These are phyloP conservation scores for Epizoanthus scotinus DNA, from an alignment of 92 coral and sea anemone genomes.

Conservation along the genomic window DNA sequence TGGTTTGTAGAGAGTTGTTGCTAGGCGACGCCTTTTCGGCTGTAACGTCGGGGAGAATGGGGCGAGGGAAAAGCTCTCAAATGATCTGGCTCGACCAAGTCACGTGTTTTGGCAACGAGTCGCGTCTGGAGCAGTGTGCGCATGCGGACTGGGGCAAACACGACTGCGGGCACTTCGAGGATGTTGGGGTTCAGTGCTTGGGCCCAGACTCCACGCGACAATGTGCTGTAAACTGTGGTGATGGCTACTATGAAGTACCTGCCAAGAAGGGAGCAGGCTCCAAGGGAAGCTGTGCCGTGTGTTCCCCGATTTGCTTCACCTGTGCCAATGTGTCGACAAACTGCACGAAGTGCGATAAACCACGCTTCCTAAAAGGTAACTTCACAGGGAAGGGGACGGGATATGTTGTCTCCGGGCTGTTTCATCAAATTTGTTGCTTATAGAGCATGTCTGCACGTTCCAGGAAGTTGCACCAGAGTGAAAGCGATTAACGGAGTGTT, in stretches of 20 bases:
- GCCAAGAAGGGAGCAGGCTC: background rate
- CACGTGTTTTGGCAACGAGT: slow-evolving; percentile 73
- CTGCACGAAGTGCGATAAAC: slow-evolving; percentile 69
- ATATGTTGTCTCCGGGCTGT: too few species aligned
- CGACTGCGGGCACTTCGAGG: slow-evolving; percentile 93
- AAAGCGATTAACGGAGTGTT: too few species aligned
- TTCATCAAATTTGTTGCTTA: too few species aligned
- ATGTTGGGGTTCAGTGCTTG: slow-evolving; percentile 87
- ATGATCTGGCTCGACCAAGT: slow-evolving; percentile 68
- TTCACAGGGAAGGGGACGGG: too few species aligned
- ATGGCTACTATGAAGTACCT: slow-evolving; percentile 65
- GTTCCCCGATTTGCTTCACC: slow-evolving; percentile 72
- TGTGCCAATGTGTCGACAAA: slow-evolving; percentile 60
- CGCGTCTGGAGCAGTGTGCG: slow-evolving; percentile 61
- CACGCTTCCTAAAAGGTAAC: slow-evolving; percentile 75
- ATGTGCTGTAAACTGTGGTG: slow-evolving; percentile 77
- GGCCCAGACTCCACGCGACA: slow-evolving; percentile 87
- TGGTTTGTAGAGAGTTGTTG: slow-evolving; percentile 79
- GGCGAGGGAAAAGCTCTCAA: slow-evolving; percentile 55
- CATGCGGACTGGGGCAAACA: slow-evolving; percentile 78
- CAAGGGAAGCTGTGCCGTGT: slow-evolving; percentile 57
- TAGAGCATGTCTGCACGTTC: too few species aligned
- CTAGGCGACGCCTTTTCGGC: slow-evolving; percentile 75
- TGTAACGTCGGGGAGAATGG: slow-evolving; percentile 60
- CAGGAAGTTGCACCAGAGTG: too few species aligned